Percentiles rank a stretch among this genome's conserved stretches.
Conservation (phyloP, 2,113 vertebrate species). For the Tretioscincus oriximinensis region DNA sequence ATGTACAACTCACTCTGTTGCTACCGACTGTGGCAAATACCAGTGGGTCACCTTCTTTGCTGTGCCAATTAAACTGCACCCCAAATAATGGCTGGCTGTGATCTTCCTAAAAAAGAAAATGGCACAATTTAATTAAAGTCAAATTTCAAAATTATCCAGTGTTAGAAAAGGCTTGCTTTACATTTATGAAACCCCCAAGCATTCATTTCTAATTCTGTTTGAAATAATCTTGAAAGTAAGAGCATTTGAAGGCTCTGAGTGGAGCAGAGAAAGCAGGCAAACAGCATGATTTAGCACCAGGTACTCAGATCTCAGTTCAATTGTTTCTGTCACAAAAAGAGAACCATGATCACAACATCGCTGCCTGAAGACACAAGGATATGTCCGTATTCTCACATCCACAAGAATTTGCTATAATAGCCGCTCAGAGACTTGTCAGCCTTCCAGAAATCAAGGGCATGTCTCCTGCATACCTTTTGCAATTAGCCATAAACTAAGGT, state of each 20-base stretch:
- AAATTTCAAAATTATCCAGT: background rate
- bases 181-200: background rate
- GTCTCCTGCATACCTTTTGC: no score
- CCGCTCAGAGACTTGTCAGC: no score
- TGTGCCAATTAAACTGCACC: constrained; percentile 99
- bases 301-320: no score
- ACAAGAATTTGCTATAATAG: no score
- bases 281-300: no score
- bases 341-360: no score
- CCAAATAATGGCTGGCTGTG: constrained; percentile 96
- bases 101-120: constrained; percentile 83
- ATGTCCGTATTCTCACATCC: no score
- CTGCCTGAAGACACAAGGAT: no score
- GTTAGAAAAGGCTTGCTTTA: background rate
- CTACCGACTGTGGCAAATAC: constrained; percentile 98
- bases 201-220: background rate
- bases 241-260: background rate
- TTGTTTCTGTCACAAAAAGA: no score
- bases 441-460: no score
- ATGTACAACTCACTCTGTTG: constrained; percentile 84
- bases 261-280: background rate
- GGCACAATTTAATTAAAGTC: constrained; percentile 1
- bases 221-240: background rate
- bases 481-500: no score
- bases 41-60: constrained; percentile 96